phyloP scores from a whole-genome alignment of 2,888 invertebrate genomes.

The Blera fallax region DNA sequence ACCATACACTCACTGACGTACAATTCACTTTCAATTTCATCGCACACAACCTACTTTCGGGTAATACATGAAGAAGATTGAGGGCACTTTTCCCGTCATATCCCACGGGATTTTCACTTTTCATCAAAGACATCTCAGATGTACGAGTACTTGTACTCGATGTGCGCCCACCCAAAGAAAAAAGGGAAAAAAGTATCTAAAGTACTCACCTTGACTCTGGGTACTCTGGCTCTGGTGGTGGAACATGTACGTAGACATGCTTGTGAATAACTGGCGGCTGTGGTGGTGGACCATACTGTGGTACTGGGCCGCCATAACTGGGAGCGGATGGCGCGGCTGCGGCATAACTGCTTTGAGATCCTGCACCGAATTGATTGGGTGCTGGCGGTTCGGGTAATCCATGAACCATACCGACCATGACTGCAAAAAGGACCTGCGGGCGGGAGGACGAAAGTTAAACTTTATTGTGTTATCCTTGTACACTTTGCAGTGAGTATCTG shows the following conservation, averaged over 20 bases:
- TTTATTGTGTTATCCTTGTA: conserved; percentile 17
- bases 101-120: conserved; percentile 50
- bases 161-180: not conserved
- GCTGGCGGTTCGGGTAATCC: conserved; percentile 81
- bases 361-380: conserved; percentile 78
- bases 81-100: conserved; percentile 37
- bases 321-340: conserved; percentile 82
- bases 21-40: conserved; percentile 58
- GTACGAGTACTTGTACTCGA: not conserved
- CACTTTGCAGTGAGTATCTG: not conserved
- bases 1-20: not conserved
- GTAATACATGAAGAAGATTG: conserved; percentile 26
- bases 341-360: conserved; percentile 77
- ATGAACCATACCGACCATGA: conserved; percentile 78
- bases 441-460: conserved; percentile 39
- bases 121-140: conserved; percentile 7
- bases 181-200: not conserved
- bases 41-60: conserved; percentile 13
- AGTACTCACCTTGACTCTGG: conserved; percentile 85
- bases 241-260: conserved; percentile 95
- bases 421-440: conserved; percentile 74
- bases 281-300: conserved; percentile 87
- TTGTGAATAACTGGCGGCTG: conserved; percentile 92
- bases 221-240: conserved; percentile 92
- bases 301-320: conserved; percentile 84